Percentiles rank a stretch among this genome's conserved stretches.
These are phyloP conservation scores for Aquatica leii DNA, from an alignment of 2,888 invertebrate genomes.

Conservation along the genomic window DNA sequence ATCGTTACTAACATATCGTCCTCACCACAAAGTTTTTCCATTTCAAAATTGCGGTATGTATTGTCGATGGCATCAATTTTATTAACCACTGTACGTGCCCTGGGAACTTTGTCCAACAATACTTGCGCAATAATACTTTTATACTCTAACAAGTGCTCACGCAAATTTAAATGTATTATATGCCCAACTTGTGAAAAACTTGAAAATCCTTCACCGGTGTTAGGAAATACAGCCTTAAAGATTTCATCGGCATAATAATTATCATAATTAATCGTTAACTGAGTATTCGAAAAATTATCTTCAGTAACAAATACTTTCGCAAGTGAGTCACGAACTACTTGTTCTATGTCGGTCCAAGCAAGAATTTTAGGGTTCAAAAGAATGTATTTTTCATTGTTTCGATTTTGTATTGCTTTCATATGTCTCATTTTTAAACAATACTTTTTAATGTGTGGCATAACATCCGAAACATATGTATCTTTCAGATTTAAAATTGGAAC, in stretches of 20 bases:
- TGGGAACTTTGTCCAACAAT: slow-evolving; percentile 80
- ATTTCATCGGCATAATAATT: slow-evolving; percentile 84
- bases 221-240: slow-evolving; percentile 85
- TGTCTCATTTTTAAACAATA: slow-evolving; percentile 77
- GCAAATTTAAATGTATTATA: slow-evolving; percentile 92
- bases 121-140: slow-evolving; percentile 87
- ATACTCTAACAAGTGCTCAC: slow-evolving; percentile 82
- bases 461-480: slow-evolving; percentile 61
- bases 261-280: slow-evolving; percentile 74
- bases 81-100: slow-evolving; percentile 87
- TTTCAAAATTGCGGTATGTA: slow-evolving; percentile 87
- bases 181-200: slow-evolving; percentile 93
- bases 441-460: slow-evolving; percentile 71
- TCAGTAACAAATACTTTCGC: slow-evolving; percentile 61
- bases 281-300: slow-evolving; percentile 62
- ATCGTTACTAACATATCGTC: slow-evolving; percentile 77
- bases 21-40: slow-evolving; percentile 90
- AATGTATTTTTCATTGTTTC: slow-evolving; percentile 49
- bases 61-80: slow-evolving; percentile 88
- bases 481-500: slow-evolving; percentile 73
- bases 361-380: slow-evolving; percentile 75
- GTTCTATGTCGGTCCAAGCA: slow-evolving; percentile 66
- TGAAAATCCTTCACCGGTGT: slow-evolving; percentile 76
- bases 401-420: slow-evolving; percentile 73
- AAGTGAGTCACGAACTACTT: slow-evolving; percentile 62